Percentiles rank a stretch among this genome's conserved stretches.
Conservation (phyloP, 53 echinoderm and acorn worm species). For the Holothuria scabra region DNA sequence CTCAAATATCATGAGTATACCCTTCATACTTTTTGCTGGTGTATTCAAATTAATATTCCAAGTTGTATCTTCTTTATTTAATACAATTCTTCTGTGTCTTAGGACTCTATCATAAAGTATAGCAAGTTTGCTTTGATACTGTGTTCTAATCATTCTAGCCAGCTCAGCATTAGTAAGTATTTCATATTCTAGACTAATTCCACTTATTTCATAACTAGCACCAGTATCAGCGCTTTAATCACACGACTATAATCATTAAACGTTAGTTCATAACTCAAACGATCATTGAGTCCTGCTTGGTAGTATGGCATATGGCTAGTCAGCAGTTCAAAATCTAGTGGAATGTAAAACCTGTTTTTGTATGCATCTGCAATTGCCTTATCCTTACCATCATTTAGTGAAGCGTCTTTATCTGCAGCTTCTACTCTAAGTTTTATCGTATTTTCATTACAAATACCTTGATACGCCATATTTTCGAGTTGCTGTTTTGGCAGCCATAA, state of each 20-base stretch:
- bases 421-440: too few relatives aligned
- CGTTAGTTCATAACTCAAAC: background rate
- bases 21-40: too few relatives aligned
- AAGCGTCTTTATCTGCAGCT: too few relatives aligned
- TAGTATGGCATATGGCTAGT: background rate
- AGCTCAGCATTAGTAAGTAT: background rate
- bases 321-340: background rate
- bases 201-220: background rate
- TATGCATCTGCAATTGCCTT: too few relatives aligned
- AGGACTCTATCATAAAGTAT: background rate
- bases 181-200: background rate
- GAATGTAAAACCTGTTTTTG: too few relatives aligned
- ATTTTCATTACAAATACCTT: too few relatives aligned
- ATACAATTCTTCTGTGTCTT: background rate
- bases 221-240: background rate
- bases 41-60: constrained; percentile 9
- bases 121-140: too few relatives aligned
- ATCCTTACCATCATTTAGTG: too few relatives aligned
- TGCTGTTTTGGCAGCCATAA: too few relatives aligned
- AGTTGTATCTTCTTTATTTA: background rate
- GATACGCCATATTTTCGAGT: too few relatives aligned
- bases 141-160: too few relatives aligned
- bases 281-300: background rate
- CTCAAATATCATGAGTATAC: too few relatives aligned
- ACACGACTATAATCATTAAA: background rate